A percentile compares a stretch with the other conserved stretches of the same genome.
Conservation (phyloP, 2,888 invertebrate species). For the Ichneumon xanthorius region DNA sequence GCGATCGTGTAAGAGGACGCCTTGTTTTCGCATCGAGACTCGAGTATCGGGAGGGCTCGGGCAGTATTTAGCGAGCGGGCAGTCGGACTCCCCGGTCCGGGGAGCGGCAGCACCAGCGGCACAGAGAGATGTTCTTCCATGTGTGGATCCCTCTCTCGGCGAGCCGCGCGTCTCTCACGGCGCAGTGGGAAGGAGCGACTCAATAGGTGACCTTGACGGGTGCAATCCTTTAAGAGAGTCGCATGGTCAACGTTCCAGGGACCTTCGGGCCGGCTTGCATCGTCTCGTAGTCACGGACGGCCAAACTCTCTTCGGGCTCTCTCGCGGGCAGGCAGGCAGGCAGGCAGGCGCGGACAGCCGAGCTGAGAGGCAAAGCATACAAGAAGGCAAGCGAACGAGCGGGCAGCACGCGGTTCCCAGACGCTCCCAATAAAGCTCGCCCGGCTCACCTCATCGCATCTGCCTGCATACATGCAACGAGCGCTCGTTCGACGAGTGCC, state of each 20-base stretch:
- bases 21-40: conserved; percentile 61
- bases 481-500: background rate
- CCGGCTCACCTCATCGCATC: conserved; percentile 72
- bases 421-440: conserved; percentile 79
- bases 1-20: conserved; percentile 61
- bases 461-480: conserved; percentile 61
- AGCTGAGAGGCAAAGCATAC: conserved; percentile 31
- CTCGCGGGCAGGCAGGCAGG: background rate
- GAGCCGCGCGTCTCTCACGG: conserved; percentile 60
- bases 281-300: conserved; percentile 77
- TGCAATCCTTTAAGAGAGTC: conserved; percentile 79
- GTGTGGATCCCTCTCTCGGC: conserved; percentile 51
- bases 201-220: conserved; percentile 79
- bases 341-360: conserved; percentile 33
- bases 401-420: conserved; percentile 67
- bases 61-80: conserved; percentile 52
- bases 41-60: conserved; percentile 54
- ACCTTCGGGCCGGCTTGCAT: conserved; percentile 76
- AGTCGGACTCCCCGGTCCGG: conserved; percentile 23
- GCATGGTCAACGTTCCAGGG: conserved; percentile 83
- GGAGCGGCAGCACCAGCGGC: background rate
- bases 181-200: conserved; percentile 53
- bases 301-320: conserved; percentile 73
- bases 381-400: conserved; percentile 12
- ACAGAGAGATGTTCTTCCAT: conserved; percentile 36